Percentiles rank a stretch among this genome's conserved stretches.
Evolutionary conservation across 2,797 vertebrate species (phyloP).

Genomic region (Serranus cabrilla): DNA sequence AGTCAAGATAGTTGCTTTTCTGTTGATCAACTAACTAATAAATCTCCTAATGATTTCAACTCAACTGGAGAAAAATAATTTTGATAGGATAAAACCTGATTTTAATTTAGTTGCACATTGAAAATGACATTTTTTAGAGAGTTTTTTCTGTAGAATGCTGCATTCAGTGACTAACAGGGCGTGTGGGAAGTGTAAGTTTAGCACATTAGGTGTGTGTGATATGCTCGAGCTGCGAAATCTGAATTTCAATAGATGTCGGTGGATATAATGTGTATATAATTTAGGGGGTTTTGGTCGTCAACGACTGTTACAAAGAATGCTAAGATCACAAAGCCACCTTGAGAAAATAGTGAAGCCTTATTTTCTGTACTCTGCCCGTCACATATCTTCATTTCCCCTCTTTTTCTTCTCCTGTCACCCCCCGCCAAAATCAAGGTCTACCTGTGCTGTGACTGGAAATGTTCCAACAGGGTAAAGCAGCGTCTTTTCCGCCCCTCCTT

Average conservation of each 20-base stretch:
- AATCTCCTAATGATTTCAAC: background rate
- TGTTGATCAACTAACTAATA: background rate
- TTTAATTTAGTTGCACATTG: background rate
- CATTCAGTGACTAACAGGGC: background rate
- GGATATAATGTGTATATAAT: too few relatives aligned
- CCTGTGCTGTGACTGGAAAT: background rate
- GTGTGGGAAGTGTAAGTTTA: background rate
- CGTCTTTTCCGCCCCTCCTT: slow-evolving; percentile 11
- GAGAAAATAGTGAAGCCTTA: background rate
- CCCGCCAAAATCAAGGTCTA: background rate
- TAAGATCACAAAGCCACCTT: background rate
- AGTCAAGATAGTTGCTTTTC: background rate
- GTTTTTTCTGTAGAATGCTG: background rate
- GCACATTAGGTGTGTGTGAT: background rate
- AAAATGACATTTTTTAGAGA: background rate
- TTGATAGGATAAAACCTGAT: background rate
- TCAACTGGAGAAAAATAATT: background rate
- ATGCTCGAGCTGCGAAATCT: background rate
- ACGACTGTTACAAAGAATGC: background rate
- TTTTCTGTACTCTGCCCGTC: background rate
- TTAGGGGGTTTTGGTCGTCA: background rate
- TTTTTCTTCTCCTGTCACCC: background rate
- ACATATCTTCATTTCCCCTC: background rate
- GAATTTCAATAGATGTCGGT: background rate
- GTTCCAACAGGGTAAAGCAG: slow-evolving; percentile 15